Percentiles rank a stretch among this genome's conserved stretches.
Evolutionary conservation across 2,888 invertebrate genomes (phyloP).

Genomic region (Diarsia brunnea): DNA sequence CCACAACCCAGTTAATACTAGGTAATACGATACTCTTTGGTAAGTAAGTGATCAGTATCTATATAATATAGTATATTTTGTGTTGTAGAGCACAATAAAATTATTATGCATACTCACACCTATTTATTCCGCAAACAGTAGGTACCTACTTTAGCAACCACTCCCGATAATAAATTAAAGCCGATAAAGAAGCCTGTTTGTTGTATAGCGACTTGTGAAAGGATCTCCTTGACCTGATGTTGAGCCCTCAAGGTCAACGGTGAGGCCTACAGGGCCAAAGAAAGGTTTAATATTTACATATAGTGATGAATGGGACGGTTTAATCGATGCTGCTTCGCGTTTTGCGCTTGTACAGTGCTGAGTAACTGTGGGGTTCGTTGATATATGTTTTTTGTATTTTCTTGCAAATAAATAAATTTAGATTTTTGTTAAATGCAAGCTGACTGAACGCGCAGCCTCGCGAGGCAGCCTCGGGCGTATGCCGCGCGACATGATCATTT

Average conservation of each 20-base stretch:
- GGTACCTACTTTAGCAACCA: slow-evolving; percentile 13
- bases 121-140: slow-evolving; percentile 16
- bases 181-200: slow-evolving; percentile 41
- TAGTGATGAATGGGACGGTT: slow-evolving; percentile 56
- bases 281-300: slow-evolving; percentile 62
- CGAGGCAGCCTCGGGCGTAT: too few species aligned
- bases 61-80: too few species aligned
- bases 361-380: slow-evolving; percentile 38
- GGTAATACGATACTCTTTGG: too few species aligned
- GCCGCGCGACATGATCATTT: too few species aligned
- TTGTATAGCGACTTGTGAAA: slow-evolving; percentile 45
- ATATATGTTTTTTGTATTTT: neutral
- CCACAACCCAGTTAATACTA: too few species aligned
- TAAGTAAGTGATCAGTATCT: too few species aligned
- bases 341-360: slow-evolving; percentile 23
- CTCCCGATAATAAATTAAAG: slow-evolving; percentile 53
- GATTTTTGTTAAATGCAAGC: too few species aligned
- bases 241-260: slow-evolving; percentile 54
- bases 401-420: too few species aligned
- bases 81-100: neutral
- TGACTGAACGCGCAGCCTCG: too few species aligned
- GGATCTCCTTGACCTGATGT: slow-evolving; percentile 63
- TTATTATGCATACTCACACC: neutral
- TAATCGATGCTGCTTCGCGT: slow-evolving; percentile 51
- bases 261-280: slow-evolving; percentile 40